These are phyloP conservation scores for Pipa parva DNA, from an alignment of 2,113 vertebrate species.

Conservation along the genomic window DNA sequence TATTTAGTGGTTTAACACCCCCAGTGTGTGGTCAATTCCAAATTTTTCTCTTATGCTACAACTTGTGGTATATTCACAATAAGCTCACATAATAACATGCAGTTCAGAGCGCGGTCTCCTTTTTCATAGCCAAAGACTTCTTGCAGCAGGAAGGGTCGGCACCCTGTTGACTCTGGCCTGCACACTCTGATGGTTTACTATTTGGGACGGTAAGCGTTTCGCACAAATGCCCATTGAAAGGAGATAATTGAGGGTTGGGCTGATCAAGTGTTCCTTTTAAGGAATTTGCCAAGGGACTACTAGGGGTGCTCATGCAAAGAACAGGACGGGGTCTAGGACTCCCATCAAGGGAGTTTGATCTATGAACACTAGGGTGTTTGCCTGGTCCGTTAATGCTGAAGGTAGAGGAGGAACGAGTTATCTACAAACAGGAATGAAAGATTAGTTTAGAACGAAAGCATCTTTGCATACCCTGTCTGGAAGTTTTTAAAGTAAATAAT, in stretches of 20 bases:
- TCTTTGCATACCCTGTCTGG: no score
- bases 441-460: neutral
- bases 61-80: slow-evolving; percentile 2
- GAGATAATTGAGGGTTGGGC: slow-evolving; percentile 45
- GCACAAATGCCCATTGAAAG: slow-evolving; percentile 23
- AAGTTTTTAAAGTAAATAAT: no score
- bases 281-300: slow-evolving; percentile 48
- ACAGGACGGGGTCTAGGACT: slow-evolving; percentile 57
- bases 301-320: slow-evolving; percentile 55
- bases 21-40: neutral
- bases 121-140: slow-evolving; percentile 3
- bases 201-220: slow-evolving; percentile 29
- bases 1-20: slow-evolving; percentile 4
- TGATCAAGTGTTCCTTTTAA: slow-evolving; percentile 47
- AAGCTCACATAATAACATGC: slow-evolving; percentile 54
- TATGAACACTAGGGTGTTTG: slow-evolving; percentile 65
- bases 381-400: slow-evolving; percentile 67
- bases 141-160: slow-evolving; percentile 41
- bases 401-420: slow-evolving; percentile 69
- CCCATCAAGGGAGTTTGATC: slow-evolving; percentile 72
- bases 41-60: neutral
- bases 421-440: slow-evolving; percentile 62
- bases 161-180: slow-evolving; percentile 44
- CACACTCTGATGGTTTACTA: slow-evolving; percentile 45
- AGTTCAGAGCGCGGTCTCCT: slow-evolving; percentile 15